Evolutionary conservation across 2,113 vertebrate species (phyloP).

Genomic region (Aphelocoma coerulescens): DNA sequence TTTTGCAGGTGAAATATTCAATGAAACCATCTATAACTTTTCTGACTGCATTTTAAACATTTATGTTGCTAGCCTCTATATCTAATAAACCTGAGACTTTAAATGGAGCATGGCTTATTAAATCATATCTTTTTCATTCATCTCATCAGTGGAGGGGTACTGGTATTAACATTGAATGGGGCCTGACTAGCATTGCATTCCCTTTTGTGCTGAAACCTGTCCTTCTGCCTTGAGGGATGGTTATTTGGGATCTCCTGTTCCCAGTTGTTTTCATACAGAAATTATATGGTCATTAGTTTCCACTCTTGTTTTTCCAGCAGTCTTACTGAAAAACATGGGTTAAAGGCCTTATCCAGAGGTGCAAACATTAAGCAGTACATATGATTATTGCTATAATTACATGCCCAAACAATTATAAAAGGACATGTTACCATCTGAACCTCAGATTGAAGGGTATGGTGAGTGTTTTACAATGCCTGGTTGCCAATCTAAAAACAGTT

Average conservation of each 20-base stretch:
- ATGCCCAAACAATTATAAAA: background rate
- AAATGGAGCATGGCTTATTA: slow-evolving; percentile 54
- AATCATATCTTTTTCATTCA: background rate
- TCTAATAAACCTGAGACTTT: slow-evolving; percentile 47
- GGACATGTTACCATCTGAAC: background rate
- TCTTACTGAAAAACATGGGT: background rate
- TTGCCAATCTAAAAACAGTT: background rate
- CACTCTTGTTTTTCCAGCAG: slow-evolving; percentile 26
- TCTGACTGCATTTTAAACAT: slow-evolving; percentile 59
- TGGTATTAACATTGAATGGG: background rate
- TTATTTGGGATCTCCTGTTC: background rate
- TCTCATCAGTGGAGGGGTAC: background rate
- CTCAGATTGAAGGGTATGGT: background rate
- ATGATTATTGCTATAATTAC: background rate
- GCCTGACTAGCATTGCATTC: background rate
- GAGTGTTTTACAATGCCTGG: background rate
- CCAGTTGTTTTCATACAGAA: background rate
- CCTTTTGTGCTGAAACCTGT: background rate
- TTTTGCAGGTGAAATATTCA: background rate
- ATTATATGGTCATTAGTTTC: slow-evolving; percentile 16
- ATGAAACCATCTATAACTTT: slow-evolving; percentile 25
- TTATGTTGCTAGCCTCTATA: slow-evolving; percentile 20
- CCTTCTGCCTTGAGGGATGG: background rate
- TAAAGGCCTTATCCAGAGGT: background rate
- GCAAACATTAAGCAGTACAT: background rate